These are phyloP conservation scores for Agrochola lota DNA, from an alignment of 2,888 invertebrate genomes.

Conservation along the genomic window DNA sequence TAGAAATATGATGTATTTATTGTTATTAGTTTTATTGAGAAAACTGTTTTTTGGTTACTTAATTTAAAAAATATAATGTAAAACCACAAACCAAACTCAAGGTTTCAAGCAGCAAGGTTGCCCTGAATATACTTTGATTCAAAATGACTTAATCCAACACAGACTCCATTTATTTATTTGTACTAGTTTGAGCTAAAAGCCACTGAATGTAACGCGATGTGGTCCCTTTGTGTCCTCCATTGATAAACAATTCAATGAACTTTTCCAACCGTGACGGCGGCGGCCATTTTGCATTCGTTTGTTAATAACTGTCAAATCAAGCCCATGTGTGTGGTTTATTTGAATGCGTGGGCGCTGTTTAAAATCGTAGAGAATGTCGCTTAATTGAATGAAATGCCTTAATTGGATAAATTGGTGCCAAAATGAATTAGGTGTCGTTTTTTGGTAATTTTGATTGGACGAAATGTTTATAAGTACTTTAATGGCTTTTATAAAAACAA, in stretches of 20 bases:
- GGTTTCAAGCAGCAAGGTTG: conserved; percentile 13
- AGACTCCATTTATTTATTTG: conserved; percentile 25
- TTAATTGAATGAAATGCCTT: conserved; percentile 22
- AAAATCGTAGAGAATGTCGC: conserved; percentile 15
- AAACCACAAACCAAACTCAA: conserved; percentile 21
- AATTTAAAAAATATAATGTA: not conserved
- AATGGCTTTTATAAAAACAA: not conserved
- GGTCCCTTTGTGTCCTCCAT: conserved; percentile 53
- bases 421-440: not conserved
- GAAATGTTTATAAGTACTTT: not conserved
- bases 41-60: not conserved
- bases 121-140: conserved; percentile 1
- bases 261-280: conserved; percentile 47
- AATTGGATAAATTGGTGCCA: conserved; percentile 27
- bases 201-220: conserved; percentile 42
- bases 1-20: not conserved
- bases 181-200: conserved; percentile 33
- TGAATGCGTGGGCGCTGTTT: conserved; percentile 43
- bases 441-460: conserved; percentile 14
- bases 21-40: not conserved
- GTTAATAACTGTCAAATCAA: conserved; percentile 59
- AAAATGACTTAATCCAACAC: conserved; percentile 37
- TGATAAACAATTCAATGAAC: conserved; percentile 55
- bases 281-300: conserved; percentile 55
- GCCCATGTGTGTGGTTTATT: conserved; percentile 38